Conservation (phyloP, 2,113 vertebrate genomes). For the Caloenas nicobarica region DNA sequence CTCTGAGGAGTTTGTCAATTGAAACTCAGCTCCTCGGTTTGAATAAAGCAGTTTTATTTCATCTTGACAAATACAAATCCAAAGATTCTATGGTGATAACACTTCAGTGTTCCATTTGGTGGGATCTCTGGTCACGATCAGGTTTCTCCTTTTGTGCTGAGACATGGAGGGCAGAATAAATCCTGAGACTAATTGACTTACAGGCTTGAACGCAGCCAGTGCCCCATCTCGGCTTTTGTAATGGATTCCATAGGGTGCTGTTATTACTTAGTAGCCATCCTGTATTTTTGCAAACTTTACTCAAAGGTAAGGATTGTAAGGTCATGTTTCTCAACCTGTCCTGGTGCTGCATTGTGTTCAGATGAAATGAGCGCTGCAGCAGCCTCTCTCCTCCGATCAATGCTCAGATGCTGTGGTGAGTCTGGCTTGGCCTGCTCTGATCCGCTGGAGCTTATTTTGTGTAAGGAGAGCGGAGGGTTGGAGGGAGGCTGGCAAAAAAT, state of each 20-base stretch:
- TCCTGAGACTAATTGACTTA: constrained; percentile 1
- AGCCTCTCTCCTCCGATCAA: neutral
- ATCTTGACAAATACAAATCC: neutral
- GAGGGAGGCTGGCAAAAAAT: neutral
- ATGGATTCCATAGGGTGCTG: neutral
- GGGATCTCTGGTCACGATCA: neutral
- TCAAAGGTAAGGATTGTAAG: neutral
- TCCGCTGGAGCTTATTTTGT: neutral
- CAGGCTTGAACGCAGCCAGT: neutral
- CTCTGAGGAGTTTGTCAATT: neutral
- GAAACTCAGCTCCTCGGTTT: neutral
- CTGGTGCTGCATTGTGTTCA: neutral
- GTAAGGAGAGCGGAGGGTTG: neutral
- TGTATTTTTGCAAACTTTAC: neutral
- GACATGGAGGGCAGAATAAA: neutral
- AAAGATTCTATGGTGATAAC: neutral
- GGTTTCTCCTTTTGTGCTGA: neutral
- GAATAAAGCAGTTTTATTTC: neutral
- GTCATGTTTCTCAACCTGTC: neutral
- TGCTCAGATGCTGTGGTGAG: fast-evolving
- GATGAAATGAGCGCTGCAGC: neutral
- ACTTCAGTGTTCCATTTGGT: neutral
- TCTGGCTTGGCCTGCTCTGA: neutral
- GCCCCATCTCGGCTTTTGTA: neutral
- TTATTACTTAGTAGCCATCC: neutral